Conservation (phyloP, 2,113 vertebrate species). For the Cyanoramphus novaezelandiae region DNA sequence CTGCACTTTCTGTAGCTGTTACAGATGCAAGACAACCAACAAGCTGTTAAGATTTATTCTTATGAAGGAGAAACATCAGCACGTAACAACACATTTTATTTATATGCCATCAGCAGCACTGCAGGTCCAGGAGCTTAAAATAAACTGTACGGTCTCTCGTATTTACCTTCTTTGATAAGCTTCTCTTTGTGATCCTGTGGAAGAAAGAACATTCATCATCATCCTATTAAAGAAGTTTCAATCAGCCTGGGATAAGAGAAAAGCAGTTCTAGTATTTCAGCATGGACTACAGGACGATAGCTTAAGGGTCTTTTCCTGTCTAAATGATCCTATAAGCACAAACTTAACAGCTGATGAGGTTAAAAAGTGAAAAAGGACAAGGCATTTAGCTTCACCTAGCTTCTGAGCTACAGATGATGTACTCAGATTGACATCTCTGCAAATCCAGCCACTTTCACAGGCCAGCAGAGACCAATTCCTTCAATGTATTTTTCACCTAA, state of each 20-base stretch:
- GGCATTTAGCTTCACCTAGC: neutral
- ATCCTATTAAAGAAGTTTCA: neutral
- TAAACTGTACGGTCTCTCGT: constrained; percentile 66
- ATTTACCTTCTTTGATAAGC: constrained; percentile 81
- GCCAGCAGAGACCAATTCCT: neutral
- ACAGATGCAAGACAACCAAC: constrained; percentile 5
- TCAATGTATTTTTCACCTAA: neutral
- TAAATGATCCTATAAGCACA: neutral
- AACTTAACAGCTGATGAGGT: neutral
- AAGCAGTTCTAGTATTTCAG: neutral
- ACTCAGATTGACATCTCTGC: neutral
- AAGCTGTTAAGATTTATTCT: constrained; percentile 66
- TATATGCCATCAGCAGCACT: neutral
- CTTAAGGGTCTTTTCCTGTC: neutral
- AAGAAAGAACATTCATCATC: neutral
- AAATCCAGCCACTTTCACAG: neutral
- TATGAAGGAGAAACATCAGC: neutral
- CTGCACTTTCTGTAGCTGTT: neutral
- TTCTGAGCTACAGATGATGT: neutral
- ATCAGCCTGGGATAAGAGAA: neutral
- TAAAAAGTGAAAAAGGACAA: neutral
- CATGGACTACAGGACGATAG: neutral
- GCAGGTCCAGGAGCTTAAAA: constrained; percentile 68
- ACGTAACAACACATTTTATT: neutral
- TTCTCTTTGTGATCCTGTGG: constrained; percentile 65